phyloP scores from a whole-genome alignment of 2,113 vertebrate genomes.

The Caloenas nicobarica region DNA sequence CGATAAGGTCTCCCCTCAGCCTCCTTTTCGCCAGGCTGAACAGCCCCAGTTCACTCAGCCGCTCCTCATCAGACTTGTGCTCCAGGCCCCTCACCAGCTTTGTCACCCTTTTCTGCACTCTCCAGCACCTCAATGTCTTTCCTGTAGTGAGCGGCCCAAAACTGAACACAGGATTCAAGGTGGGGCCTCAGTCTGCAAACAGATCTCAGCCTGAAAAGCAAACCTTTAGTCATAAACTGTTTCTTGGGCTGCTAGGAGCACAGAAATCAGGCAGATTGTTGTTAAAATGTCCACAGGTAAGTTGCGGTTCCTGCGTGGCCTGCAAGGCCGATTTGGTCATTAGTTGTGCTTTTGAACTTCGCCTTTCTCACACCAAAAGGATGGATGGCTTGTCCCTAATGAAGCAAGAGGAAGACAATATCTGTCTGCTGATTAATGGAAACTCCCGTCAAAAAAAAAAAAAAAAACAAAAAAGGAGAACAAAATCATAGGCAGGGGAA shows the following conservation, averaged over 20 bases:
- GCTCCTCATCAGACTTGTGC: too few relatives aligned
- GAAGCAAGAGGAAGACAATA: neutral
- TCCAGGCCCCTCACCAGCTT: too few relatives aligned
- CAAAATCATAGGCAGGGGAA: neutral
- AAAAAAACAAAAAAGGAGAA: neutral
- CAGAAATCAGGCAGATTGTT: neutral
- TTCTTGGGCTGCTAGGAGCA: neutral
- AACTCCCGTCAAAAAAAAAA: neutral
- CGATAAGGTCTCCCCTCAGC: too few relatives aligned
- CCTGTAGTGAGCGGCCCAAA: too few relatives aligned
- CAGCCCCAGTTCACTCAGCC: too few relatives aligned
- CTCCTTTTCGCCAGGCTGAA: too few relatives aligned
- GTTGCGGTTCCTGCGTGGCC: neutral
- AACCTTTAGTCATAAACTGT: neutral
- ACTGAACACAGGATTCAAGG: too few relatives aligned
- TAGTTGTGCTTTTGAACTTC: constrained; percentile 22
- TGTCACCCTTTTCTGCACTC: too few relatives aligned
- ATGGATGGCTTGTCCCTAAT: constrained; percentile 4
- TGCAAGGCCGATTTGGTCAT: neutral
- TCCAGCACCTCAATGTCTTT: too few relatives aligned
- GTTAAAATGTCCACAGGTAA: neutral
- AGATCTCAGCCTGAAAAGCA: neutral
- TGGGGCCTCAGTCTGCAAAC: neutral
- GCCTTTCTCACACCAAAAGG: neutral
- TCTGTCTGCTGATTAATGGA: neutral